Evolutionary conservation across 2,888 invertebrate genomes (phyloP), one percentile per base, ranked within the genome.

Genomic region (Sminthurides aquaticus): DNA sequence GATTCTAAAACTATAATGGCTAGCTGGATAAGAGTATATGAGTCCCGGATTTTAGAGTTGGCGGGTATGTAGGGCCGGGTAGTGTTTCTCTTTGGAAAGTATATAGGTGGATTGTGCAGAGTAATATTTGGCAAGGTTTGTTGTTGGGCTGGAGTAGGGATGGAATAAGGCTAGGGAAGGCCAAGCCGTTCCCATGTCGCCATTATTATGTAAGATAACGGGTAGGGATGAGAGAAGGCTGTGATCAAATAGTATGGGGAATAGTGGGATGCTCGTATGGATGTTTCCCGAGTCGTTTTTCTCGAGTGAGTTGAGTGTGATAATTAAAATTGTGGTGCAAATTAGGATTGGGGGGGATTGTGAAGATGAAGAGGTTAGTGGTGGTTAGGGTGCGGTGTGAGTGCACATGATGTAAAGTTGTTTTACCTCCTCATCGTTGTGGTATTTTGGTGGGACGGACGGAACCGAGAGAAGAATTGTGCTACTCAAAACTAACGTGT

Each of bases 131-230:
- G 43, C 43, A 34, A 34, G 43, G 8, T n/a, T n/a, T n/a, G n/a
- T n/a, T n/a, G n/a, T n/a, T n/a, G n/a, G n/a, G n/a, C n/a, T n/a
- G n/a, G n/a, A n/a, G n/a, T 34, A 34, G 43, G 43, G 43, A 34
- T n/a, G n/a, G n/a, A n/a, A n/a, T n/a, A n/a, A n/a, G 15, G 43
- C 43, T 34, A 34, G 43, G 8, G 43, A 34, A 34, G 43, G 43
- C 43, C 8, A 34, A 34, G 43, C 43, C 52, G 18, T 52, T 52
- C 52, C 52, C 22, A 15, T 52, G 52, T 52, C 52, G 18, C 52
- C 52, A 52, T 52, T 22, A 52, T 52, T 52, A 52, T 52, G 52
- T 52, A 52, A 52, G 22, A 52, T 52, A 22, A 52, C 22, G 52
- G 20, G 52, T 20, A 18, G n/a, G n/a, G 52, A 52, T 15, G 52